Evolutionary conservation across 2,888 invertebrate species (phyloP).

Genomic region (Leucophenga maculata): DNA sequence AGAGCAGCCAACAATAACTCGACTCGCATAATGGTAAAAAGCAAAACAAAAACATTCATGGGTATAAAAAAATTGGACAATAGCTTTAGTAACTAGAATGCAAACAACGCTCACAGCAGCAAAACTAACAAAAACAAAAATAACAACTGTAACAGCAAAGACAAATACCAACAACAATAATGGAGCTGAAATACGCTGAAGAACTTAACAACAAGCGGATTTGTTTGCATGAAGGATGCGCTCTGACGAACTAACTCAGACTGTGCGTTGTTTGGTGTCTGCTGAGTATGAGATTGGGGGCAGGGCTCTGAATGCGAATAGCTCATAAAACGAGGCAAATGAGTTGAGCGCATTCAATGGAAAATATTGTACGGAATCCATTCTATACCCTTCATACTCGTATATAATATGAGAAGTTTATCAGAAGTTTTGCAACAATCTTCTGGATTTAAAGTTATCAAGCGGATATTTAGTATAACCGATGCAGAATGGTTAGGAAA

Average conservation of each 20-base stretch:
- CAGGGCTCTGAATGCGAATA: no score
- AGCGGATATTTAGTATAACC: no score
- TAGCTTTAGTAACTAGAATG: background rate
- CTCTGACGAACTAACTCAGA: background rate
- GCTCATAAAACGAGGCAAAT: background rate
- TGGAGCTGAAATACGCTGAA: background rate
- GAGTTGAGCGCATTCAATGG: conserved; percentile 1
- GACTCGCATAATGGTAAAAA: background rate
- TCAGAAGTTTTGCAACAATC: no score
- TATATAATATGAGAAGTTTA: no score
- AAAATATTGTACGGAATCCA: background rate
- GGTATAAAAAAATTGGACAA: background rate
- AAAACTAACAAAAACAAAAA: background rate
- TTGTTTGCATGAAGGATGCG: conserved; percentile 7
- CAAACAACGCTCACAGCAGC: background rate
- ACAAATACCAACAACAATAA: background rate
- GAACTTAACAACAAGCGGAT: conserved; percentile 8
- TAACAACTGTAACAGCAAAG: background rate
- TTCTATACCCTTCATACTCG: no score
- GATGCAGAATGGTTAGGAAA: no score
- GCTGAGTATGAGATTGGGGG: no score
- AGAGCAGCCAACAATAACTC: background rate
- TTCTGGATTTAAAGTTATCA: no score
- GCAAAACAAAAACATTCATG: background rate
- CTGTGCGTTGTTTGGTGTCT: no score